These are phyloP conservation scores for Enteromius paludinosus DNA, from an alignment of 2,797 vertebrate genomes.

Conservation along the genomic window DNA sequence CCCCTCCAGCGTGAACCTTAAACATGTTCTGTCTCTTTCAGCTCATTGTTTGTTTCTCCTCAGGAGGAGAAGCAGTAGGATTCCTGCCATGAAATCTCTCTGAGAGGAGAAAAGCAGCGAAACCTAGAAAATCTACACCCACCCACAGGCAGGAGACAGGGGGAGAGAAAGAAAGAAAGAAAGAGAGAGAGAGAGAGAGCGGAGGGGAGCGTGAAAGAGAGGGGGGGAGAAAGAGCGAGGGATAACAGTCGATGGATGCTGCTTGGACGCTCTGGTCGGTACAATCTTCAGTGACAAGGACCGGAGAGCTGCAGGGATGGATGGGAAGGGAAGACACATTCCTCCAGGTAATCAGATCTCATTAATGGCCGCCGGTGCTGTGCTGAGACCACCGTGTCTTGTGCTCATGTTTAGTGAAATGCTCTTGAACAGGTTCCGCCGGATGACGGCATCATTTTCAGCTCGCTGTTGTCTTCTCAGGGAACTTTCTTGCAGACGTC, in stretches of 20 bases:
- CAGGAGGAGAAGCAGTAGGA: slow-evolving; percentile 64
- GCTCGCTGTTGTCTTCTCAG: not conserved
- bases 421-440: not conserved
- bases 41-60: slow-evolving; percentile 44
- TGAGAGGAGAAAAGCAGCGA: slow-evolving; percentile 69
- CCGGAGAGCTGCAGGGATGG: slow-evolving; percentile 73
- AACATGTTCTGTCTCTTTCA: slow-evolving; percentile 29
- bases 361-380: slow-evolving; percentile 32
- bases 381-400: slow-evolving; percentile 25
- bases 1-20: not conserved
- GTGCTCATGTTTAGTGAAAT: slow-evolving; percentile 23
- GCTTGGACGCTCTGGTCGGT: slow-evolving; percentile 73
- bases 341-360: slow-evolving; percentile 76
- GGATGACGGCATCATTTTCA: not conserved
- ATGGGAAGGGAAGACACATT: slow-evolving; percentile 80
- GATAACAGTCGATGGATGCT: slow-evolving; percentile 80
- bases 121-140: slow-evolving; percentile 63
- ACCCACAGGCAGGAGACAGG: slow-evolving; percentile 58
- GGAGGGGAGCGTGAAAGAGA: slow-evolving; percentile 44
- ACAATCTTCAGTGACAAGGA: slow-evolving; percentile 71
- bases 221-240: slow-evolving; percentile 59
- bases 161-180: slow-evolving; percentile 39
- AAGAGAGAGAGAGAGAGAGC: slow-evolving; percentile 40
- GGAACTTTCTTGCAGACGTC: slow-evolving; percentile 16
- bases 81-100: slow-evolving; percentile 71